phyloP scores from a whole-genome alignment of 2,797 vertebrate species.

The Chiloscyllium punctatum region DNA sequence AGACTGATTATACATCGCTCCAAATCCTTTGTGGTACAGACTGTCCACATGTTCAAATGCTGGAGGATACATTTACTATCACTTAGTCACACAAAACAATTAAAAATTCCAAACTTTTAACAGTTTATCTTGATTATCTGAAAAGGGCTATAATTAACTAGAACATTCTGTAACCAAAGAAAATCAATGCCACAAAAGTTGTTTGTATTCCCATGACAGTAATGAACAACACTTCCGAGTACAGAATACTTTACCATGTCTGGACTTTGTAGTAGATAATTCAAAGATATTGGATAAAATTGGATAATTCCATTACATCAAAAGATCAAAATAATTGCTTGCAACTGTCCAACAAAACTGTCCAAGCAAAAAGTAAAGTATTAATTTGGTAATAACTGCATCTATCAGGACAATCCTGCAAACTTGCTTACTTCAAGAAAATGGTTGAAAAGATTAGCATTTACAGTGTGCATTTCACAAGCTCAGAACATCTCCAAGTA shows the following conservation, averaged over 20 bases:
- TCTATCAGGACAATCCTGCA: background rate
- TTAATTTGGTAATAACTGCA: background rate
- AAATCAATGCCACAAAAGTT: background rate
- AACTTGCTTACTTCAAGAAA: background rate
- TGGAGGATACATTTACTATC: background rate
- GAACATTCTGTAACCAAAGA: background rate
- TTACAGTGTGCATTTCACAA: background rate
- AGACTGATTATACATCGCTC: background rate
- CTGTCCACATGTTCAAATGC: background rate
- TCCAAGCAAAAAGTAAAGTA: background rate
- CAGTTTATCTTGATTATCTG: background rate
- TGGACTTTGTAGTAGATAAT: background rate
- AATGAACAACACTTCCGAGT: too few species aligned
- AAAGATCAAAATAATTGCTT: background rate
- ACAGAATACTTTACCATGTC: background rate
- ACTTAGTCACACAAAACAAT: background rate
- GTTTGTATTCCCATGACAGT: background rate
- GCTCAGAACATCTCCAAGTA: background rate
- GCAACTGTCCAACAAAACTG: background rate
- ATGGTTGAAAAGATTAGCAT: background rate
- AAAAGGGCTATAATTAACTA: background rate
- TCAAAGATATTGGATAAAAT: background rate
- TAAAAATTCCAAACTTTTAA: background rate
- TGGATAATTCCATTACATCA: background rate
- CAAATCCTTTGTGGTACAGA: background rate